Evolutionary conservation across 2,888 invertebrate genomes (phyloP).

Genomic region (Cordilura impudica): DNA sequence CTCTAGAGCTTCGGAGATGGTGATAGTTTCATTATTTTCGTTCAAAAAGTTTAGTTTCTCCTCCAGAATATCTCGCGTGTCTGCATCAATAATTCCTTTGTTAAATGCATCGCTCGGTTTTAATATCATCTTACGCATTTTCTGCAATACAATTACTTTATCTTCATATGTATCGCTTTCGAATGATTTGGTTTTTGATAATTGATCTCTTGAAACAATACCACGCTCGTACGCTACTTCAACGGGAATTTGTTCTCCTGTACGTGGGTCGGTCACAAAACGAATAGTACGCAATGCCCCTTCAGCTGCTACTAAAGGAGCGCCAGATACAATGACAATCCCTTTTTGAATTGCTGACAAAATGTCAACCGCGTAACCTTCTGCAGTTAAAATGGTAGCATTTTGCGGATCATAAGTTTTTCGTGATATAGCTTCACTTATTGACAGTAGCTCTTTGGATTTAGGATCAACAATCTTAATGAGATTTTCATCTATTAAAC

Average conservation of each 20-base stretch:
- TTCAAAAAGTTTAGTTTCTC: constrained; percentile 81
- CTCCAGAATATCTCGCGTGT: constrained; percentile 85
- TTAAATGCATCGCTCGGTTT: constrained; percentile 87
- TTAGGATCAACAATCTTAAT: constrained; percentile 86
- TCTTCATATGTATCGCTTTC: constrained; percentile 81
- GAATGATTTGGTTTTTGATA: constrained; percentile 71
- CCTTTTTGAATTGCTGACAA: constrained; percentile 88
- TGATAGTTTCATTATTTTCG: constrained; percentile 81
- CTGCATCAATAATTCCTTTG: constrained; percentile 87
- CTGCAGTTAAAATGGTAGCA: constrained; percentile 83
- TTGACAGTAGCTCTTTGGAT: constrained; percentile 82
- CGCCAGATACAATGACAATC: constrained; percentile 85
- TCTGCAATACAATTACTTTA: constrained; percentile 86
- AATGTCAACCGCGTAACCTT: constrained; percentile 83
- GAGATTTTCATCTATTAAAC: constrained; percentile 83
- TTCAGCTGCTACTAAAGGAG: constrained; percentile 85
- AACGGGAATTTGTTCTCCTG: constrained; percentile 88
- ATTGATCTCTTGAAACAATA: constrained; percentile 79
- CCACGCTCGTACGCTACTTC: constrained; percentile 89
- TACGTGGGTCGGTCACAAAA: constrained; percentile 87
- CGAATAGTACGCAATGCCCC: constrained; percentile 84
- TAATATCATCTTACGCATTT: constrained; percentile 87
- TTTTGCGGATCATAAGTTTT: constrained; percentile 86
- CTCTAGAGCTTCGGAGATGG: constrained; percentile 87
- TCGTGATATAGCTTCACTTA: constrained; percentile 87